Conservation (phyloP, 2,113 vertebrate species). For the Chionodraco myersi region DNA sequence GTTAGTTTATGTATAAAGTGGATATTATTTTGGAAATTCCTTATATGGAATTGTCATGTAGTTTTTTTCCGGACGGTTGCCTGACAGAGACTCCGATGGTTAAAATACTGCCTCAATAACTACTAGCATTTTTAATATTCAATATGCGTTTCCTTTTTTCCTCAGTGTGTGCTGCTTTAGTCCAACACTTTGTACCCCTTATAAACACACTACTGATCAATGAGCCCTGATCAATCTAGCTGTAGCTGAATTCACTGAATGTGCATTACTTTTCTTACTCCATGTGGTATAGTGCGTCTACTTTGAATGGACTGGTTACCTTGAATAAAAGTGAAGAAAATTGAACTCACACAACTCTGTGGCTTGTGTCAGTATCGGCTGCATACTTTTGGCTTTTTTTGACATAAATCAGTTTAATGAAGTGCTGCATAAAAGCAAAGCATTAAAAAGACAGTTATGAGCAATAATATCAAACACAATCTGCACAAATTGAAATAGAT, state of each 20-base stretch:
- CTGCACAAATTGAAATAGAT: conserved; percentile 69
- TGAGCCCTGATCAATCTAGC: neutral
- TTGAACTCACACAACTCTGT: conserved; percentile 2
- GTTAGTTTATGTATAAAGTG: neutral
- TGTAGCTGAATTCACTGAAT: conserved; percentile 25
- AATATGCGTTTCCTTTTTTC: neutral
- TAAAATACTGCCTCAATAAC: conserved; percentile 22
- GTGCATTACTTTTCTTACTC: conserved; percentile 5
- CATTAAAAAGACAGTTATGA: conserved; percentile 74
- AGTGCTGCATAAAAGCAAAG: conserved; percentile 70
- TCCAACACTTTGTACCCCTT: neutral
- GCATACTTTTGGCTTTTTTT: conserved; percentile 22
- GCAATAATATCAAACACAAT: conserved; percentile 76
- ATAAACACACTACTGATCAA: conserved; percentile 6
- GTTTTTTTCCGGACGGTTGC: neutral
- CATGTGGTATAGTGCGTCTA: neutral
- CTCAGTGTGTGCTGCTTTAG: neutral
- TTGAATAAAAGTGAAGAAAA: conserved; percentile 16
- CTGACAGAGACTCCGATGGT: neutral
- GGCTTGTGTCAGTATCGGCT: conserved; percentile 22
- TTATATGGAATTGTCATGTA: neutral
- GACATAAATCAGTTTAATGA: conserved; percentile 72
- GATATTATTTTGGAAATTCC: neutral
- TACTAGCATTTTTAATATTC: neutral
- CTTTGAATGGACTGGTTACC: neutral